These are phyloP conservation scores for Mormyrops boulengeri DNA, from an alignment of 2,797 vertebrate species.

Conservation along the genomic window DNA sequence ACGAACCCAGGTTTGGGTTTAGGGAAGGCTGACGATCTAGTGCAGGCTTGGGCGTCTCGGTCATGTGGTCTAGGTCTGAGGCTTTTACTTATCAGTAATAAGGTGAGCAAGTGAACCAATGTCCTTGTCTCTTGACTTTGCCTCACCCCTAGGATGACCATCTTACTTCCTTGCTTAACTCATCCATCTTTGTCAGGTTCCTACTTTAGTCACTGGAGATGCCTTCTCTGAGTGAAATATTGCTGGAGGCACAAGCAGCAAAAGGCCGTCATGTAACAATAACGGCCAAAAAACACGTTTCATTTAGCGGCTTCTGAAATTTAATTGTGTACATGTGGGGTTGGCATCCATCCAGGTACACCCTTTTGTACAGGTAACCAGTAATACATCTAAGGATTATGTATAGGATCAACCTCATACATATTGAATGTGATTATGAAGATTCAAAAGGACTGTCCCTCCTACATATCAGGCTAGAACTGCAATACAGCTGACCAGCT, in stretches of 20 bases:
- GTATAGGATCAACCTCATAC: slow-evolving; percentile 51
- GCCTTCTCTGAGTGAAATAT: slow-evolving; percentile 18
- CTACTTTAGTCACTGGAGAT: neutral
- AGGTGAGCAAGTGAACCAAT: neutral
- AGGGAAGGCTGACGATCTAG: no score
- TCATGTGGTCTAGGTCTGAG: neutral
- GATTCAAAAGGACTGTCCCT: slow-evolving; percentile 54
- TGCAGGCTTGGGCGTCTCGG: neutral
- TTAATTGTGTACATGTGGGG: neutral
- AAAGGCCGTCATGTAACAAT: slow-evolving; percentile 46
- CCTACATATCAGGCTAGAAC: slow-evolving; percentile 58
- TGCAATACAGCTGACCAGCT: slow-evolving; percentile 47
- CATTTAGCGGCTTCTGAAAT: neutral
- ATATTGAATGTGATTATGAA: slow-evolving; percentile 66
- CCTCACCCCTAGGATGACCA: neutral
- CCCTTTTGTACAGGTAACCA: neutral
- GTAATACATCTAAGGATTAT: slow-evolving; percentile 35
- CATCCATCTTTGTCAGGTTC: neutral
- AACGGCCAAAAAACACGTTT: slow-evolving; percentile 21
- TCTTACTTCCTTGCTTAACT: neutral
- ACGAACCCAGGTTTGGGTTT: neutral
- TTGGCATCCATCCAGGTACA: neutral
- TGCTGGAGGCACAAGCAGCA: slow-evolving; percentile 45
- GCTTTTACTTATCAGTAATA: neutral
- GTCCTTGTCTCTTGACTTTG: neutral